Evolutionary conservation across 2,113 vertebrate genomes (phyloP).

Genomic region (Physeter macrocephalus): DNA sequence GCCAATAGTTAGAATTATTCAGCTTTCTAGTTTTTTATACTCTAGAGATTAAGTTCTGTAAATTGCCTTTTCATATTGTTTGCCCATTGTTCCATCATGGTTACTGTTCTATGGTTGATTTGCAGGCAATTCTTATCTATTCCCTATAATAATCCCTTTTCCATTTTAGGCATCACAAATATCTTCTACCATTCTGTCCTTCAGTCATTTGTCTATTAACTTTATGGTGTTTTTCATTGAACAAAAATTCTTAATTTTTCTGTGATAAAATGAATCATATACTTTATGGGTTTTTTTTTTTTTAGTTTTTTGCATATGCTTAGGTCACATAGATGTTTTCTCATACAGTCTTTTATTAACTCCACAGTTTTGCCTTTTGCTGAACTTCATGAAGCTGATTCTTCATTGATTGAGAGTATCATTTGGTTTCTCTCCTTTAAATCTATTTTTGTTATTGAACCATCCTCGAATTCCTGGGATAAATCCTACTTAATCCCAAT

Average conservation of each 20-base stretch:
- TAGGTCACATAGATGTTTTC: not conserved
- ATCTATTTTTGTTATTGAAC: not conserved
- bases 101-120: not conserved
- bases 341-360: not conserved
- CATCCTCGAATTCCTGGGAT: constrained; percentile 34
- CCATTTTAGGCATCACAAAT: not conserved
- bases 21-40: not conserved
- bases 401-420: constrained; percentile 11
- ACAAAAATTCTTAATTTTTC: not conserved
- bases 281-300: not conserved
- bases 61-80: not conserved
- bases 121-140: not conserved
- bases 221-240: not conserved
- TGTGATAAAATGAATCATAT: not conserved
- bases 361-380: constrained; percentile 16
- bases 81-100: not conserved
- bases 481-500: constrained; percentile 5
- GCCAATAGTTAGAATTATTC: not conserved
- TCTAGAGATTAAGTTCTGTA: not conserved
- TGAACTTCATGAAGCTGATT: not conserved
- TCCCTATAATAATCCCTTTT: not conserved
- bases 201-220: not conserved
- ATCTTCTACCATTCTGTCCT: not conserved
- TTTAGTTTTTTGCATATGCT: not conserved
- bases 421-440: not conserved